Conservation (phyloP, 2,888 invertebrate genomes). For the Pterostichus niger region DNA sequence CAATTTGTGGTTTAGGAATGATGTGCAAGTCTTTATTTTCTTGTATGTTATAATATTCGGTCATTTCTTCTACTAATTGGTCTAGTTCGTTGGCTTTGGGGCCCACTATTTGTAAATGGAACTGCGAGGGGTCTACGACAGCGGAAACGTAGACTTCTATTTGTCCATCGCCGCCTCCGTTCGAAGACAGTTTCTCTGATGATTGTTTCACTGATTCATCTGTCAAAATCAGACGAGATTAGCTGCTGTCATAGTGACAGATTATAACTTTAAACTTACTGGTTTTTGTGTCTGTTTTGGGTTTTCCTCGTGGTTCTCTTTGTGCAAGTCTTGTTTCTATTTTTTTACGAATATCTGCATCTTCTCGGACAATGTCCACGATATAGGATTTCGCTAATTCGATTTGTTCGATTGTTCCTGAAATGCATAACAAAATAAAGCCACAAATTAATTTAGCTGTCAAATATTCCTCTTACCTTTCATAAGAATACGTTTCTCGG, state of each 20-base stretch:
- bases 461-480: constrained; percentile 71
- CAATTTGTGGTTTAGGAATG: constrained; percentile 80
- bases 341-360: constrained; percentile 76
- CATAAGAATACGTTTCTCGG: constrained; percentile 74
- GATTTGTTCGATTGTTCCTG: constrained; percentile 88
- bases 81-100: constrained; percentile 87
- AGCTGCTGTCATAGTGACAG: not conserved
- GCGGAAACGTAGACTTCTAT: constrained; percentile 94
- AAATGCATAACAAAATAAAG: constrained; percentile 48
- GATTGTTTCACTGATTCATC: constrained; percentile 37
- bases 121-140: constrained; percentile 86
- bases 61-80: constrained; percentile 89
- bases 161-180: constrained; percentile 78
- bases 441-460: not conserved
- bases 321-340: constrained; percentile 77
- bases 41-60: constrained; percentile 85
- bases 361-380: constrained; percentile 83
- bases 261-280: not conserved
- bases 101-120: constrained; percentile 93
- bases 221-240: not conserved
- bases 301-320: constrained; percentile 78
- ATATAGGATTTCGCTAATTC: constrained; percentile 85
- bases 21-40: constrained; percentile 83
- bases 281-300: constrained; percentile 68
- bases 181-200: constrained; percentile 69